Conservation (phyloP, 2,888 invertebrate genomes). For the Theretra japonica region DNA sequence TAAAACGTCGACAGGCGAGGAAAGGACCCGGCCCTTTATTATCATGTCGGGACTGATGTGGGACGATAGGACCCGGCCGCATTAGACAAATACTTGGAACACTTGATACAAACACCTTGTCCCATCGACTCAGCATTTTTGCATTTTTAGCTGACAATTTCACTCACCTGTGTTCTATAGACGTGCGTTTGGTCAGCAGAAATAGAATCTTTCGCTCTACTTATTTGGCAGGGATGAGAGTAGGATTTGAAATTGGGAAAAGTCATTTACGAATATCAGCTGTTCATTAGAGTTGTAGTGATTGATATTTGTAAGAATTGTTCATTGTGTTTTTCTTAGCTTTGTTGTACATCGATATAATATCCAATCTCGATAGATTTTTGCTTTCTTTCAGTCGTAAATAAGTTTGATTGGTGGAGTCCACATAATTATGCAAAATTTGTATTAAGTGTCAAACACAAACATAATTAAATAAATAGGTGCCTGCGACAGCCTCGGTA, state of each 20-base stretch:
- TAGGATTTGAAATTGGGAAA: background rate
- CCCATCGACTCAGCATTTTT: slow-evolving; percentile 37
- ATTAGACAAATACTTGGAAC: slow-evolving; percentile 57
- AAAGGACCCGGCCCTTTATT: slow-evolving; percentile 62
- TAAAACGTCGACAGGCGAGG: slow-evolving; percentile 61
- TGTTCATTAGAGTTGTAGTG: no score
- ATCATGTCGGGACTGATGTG: slow-evolving; percentile 65
- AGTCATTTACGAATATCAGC: background rate
- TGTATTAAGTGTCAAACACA: no score
- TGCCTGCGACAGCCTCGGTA: no score
- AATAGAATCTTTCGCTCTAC: background rate
- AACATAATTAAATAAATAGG: no score
- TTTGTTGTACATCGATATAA: no score
- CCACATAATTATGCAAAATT: no score
- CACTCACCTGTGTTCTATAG: slow-evolving; percentile 30
- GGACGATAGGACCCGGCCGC: slow-evolving; percentile 51
- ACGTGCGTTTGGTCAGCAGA: background rate
- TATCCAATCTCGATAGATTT: no score
- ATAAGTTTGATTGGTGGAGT: no score
- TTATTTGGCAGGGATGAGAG: background rate
- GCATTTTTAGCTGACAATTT: slow-evolving; percentile 29
- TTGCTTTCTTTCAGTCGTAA: no score
- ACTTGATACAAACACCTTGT: slow-evolving; percentile 43
- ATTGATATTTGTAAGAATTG: no score
- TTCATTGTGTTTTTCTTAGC: no score